Base-by-base conservation (phyloP, 2,797 vertebrate genomes). In the Syncerus caffer region DNA sequence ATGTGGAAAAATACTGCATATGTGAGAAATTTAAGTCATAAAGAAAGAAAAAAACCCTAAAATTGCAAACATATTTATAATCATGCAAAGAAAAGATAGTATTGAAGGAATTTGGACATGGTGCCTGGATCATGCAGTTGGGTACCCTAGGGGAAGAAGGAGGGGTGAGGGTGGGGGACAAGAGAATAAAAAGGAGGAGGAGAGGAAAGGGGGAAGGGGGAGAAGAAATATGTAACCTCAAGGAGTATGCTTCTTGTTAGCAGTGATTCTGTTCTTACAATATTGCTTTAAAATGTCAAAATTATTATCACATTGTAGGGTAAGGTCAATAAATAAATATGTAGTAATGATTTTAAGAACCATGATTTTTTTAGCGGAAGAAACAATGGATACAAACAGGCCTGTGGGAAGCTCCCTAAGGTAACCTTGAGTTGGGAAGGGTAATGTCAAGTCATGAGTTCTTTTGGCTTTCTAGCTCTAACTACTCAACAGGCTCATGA, bases 91-190 rank as follows among this genome's bases (percentile, higher is more conserved):
- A 51, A 92, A 64, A 74, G 16, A 53, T 13, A 23, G 25, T 47
- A 47, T 60, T 3, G 2, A 60, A 74, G 21, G 50, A 17, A 58
- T 58, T 3, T 67, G 51, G 51, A 51, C 87, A 60, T 0, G 27
- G 27, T 50, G 2, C 6, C n/a, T 45, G 7, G 42, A 27, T 27
- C 4, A 0, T 15, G 38, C 0, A n/a, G 1, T 25, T 42, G 71
- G 9, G 11, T 38, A 17, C 19, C 1, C 57, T 42, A 38, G n/a
- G 57, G 34, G 12, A 27, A 55, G 50, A 27, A 57, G 67, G 17
- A 74, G 42, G 16, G 7, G 23, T 12, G 2, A 8, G 13, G 42
- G 12, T 25, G 2, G 42, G 12, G 25, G 2, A 16, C 23, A 55
- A 51, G 16, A 27, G 15, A 4, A 31, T 15, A 29, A 50, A 31